These are phyloP conservation scores for Cichlasoma orientale DNA, from an alignment of 2,797 vertebrate species.

Conservation along the genomic window DNA sequence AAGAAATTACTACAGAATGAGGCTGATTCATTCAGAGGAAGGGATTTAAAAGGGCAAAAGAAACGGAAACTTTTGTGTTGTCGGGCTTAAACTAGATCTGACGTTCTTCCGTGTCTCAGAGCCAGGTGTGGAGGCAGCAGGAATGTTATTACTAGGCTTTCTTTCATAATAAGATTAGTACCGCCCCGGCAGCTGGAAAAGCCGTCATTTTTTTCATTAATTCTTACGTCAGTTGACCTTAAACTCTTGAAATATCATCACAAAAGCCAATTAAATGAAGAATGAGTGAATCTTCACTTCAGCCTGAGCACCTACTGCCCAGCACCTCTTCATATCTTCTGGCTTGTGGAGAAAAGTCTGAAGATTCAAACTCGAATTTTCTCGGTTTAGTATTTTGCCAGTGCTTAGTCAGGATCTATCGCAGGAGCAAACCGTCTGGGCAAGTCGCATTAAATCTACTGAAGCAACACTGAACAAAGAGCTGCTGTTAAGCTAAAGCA, in stretches of 20 bases:
- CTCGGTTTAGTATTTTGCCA: too few relatives aligned
- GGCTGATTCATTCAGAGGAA: slow-evolving; percentile 69
- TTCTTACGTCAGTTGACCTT: slow-evolving; percentile 28
- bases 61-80: slow-evolving; percentile 39
- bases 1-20: slow-evolving; percentile 70
- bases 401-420: background rate
- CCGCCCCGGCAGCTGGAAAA: slow-evolving; percentile 31
- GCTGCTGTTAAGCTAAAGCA: slow-evolving; percentile 19
- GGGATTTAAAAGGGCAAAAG: slow-evolving; percentile 32
- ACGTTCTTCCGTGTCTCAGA: slow-evolving; percentile 22
- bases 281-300: too few relatives aligned
- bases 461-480: slow-evolving; percentile 18
- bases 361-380: background rate
- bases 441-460: slow-evolving; percentile 9
- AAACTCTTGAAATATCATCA: slow-evolving; percentile 15
- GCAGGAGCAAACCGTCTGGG: background rate
- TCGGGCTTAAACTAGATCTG: slow-evolving; percentile 33
- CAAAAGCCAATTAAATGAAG: background rate
- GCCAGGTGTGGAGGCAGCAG: slow-evolving; percentile 24
- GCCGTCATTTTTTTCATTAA: slow-evolving; percentile 35
- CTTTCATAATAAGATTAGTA: slow-evolving; percentile 30
- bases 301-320: background rate
- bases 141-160: slow-evolving; percentile 42
- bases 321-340: background rate
- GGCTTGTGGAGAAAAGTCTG: background rate